Percentiles rank a stretch among this genome's conserved stretches.
Conservation (phyloP, 2,797 vertebrate species). For the Caiman crocodilus region DNA sequence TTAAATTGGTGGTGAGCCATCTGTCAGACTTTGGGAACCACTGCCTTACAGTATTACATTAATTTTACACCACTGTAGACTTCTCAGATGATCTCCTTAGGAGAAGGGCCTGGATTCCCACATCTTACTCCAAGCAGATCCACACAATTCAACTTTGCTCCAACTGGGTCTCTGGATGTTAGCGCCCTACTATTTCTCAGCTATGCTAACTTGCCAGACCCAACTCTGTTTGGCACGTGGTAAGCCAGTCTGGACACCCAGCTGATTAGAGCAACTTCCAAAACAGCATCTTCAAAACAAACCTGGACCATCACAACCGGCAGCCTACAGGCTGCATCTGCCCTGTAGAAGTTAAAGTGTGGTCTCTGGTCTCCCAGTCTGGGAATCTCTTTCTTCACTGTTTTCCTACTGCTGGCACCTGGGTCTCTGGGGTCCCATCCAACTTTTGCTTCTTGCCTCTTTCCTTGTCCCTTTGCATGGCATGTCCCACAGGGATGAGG, state of each 20-base stretch:
- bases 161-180: neutral
- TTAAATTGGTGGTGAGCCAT: too few species aligned
- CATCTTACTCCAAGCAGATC: neutral
- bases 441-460: too few species aligned
- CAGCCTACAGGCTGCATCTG: too few species aligned
- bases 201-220: neutral
- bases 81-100: neutral
- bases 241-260: neutral
- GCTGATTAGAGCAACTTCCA: neutral
- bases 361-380: too few species aligned
- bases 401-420: too few species aligned
- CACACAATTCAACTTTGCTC: neutral
- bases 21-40: too few species aligned
- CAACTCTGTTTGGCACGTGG: neutral
- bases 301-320: neutral
- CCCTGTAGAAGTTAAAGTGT: too few species aligned
- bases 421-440: too few species aligned
- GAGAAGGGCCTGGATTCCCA: neutral
- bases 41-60: too few species aligned
- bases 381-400: too few species aligned
- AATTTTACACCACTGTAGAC: neutral
- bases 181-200: neutral
- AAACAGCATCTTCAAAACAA: neutral
- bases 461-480: too few species aligned
- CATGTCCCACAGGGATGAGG: too few species aligned